Conservation (phyloP, 2,797 vertebrate species). For the Coracias cyanogaster region DNA sequence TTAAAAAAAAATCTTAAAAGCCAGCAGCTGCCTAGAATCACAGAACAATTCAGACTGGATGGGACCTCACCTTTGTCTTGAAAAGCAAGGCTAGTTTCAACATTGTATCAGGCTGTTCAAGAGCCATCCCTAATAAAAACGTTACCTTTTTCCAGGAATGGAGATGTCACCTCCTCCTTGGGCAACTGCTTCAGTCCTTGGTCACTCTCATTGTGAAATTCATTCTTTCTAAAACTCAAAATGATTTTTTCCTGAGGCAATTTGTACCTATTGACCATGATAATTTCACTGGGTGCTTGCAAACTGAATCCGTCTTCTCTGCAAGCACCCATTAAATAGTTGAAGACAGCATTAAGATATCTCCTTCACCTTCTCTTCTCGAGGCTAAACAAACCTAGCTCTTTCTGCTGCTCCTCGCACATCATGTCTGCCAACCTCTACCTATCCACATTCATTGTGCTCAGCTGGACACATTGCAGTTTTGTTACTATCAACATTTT, state of each 20-base stretch:
- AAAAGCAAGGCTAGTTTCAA: neutral
- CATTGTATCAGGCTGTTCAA: neutral
- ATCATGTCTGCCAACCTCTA: neutral
- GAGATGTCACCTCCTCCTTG: neutral
- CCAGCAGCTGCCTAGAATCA: neutral
- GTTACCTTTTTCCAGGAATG: neutral
- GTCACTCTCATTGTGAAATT: neutral
- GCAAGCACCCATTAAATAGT: neutral
- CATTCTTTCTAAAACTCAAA: neutral
- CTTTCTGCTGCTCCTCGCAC: neutral
- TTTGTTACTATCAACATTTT: neutral
- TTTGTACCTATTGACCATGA: neutral
- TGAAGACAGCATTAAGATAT: neutral
- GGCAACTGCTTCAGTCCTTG: neutral
- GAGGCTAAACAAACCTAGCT: neutral
- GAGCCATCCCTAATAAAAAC: neutral
- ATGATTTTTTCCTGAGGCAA: neutral
- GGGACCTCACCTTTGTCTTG: neutral
- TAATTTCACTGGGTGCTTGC: neutral
- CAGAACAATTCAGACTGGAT: neutral
- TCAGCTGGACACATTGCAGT: neutral
- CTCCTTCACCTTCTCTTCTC: neutral
- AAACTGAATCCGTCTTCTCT: neutral
- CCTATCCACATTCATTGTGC: neutral
- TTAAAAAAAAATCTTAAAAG: neutral